Evolutionary conservation across 2,113 vertebrate species (phyloP).

Genomic region (Bagarius yarrelli): DNA sequence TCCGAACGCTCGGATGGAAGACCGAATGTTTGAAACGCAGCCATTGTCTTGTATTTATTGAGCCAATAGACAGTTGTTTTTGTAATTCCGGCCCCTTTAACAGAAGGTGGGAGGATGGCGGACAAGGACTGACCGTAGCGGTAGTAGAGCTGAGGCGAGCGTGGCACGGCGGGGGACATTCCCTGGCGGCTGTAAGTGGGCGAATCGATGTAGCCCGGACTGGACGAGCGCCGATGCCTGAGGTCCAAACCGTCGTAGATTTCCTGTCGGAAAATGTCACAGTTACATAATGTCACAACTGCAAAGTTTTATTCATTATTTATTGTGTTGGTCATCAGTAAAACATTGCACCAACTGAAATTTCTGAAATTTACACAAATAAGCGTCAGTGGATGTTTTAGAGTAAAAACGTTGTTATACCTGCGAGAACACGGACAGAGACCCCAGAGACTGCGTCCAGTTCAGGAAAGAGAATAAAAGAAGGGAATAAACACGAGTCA

Average conservation of each 20-base stretch:
- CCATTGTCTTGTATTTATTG: too few relatives aligned
- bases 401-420: slow-evolving; percentile 74
- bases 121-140: slow-evolving; percentile 77
- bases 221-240: slow-evolving; percentile 85
- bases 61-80: too few relatives aligned
- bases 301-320: too few relatives aligned
- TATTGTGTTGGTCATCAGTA: too few relatives aligned
- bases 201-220: slow-evolving; percentile 89
- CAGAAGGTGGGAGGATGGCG: background rate
- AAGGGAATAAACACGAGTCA: slow-evolving; percentile 45
- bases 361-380: too few relatives aligned
- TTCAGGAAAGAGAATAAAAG: slow-evolving; percentile 41
- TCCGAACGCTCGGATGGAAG: too few relatives aligned
- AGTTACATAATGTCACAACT: too few relatives aligned
- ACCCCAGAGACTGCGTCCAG: slow-evolving; percentile 79
- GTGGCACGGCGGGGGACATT: slow-evolving; percentile 81
- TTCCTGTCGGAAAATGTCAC: slow-evolving; percentile 70
- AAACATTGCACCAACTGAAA: too few relatives aligned
- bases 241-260: slow-evolving; percentile 84
- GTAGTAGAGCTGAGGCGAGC: slow-evolving; percentile 85
- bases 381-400: background rate
- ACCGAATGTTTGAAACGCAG: too few relatives aligned
- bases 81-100: too few relatives aligned
- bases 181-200: slow-evolving; percentile 85
- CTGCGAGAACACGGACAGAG: slow-evolving; percentile 86